Evolutionary conservation across 2,113 vertebrate species (phyloP), one percentile per base, ranked within the genome.

Genomic region (Ophthalmolycus amberensis): DNA sequence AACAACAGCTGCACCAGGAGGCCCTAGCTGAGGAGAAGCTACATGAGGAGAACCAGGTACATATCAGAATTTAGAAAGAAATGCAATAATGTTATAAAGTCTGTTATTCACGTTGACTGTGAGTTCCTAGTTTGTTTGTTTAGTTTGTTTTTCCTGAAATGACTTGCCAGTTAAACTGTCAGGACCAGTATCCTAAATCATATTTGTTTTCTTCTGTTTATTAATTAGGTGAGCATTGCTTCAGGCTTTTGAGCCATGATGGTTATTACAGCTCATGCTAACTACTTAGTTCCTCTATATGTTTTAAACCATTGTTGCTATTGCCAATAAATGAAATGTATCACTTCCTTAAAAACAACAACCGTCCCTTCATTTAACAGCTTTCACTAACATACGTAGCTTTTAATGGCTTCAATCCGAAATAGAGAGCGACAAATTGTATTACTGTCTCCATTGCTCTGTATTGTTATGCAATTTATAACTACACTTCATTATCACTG

Each of bases 1-100:
- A 29, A 58, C 70, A 87, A 63, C 87, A 82, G 71, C 84, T 88
- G 69, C 79, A 85, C 29, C 79, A 77, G 71, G 83, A 89, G 80
- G 71, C 81, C 68, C 38, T 0, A 64, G 58, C 54, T 73, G 81
- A 82, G 68, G 73, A 83, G 63, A 69, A 69, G 66, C 79, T 73
- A 34, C 75, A 81, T 10, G 48, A 71, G 27, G 77, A 92, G 32
- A 80, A 15, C 6, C 77, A 85, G 91, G 92, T 91, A 88, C n/a
- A 60, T 10, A 66, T 69, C 5, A 37, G 3, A 38, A 63, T 77
- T 8, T 56, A 29, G 5, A 46, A 14, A 37, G 18, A 38, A 42
- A 27, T 65, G 4, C 27, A 40, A n/a, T 38, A 1, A 20, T 32
- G 27, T 42, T 68, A 34, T 12, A 20, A 50, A 32, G 44, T 54